These are phyloP conservation scores for Matsumurasca onukii DNA, from an alignment of 1,140 invertebrate species.

Conservation along the genomic window DNA sequence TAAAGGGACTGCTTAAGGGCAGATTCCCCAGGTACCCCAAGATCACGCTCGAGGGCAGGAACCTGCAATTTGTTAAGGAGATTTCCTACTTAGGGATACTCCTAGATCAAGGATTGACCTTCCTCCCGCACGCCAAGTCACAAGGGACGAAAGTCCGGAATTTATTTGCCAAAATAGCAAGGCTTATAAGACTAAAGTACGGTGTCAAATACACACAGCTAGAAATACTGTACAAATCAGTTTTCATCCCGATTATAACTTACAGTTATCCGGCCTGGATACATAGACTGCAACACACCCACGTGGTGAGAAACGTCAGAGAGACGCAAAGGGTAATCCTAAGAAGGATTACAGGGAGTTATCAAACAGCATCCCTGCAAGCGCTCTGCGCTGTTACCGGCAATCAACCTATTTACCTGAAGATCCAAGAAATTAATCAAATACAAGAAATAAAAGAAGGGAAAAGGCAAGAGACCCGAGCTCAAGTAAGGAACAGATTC, in stretches of 20 bases:
- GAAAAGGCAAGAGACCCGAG: not conserved
- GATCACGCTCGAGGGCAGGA: not conserved
- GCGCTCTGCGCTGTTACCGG: not conserved
- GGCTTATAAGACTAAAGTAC: not conserved
- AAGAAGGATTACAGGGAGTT: not conserved
- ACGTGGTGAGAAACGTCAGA: not conserved
- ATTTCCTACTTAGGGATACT: not conserved
- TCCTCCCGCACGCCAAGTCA: not conserved
- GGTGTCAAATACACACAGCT: not conserved
- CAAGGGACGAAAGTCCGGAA: not conserved
- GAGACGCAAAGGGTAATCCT: not conserved
- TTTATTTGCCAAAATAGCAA: not conserved
- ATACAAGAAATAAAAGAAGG: not conserved
- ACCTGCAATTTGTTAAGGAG: not conserved
- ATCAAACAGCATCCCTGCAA: not conserved
- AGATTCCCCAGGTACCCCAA: not conserved
- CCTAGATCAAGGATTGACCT: not conserved
- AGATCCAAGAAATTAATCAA: not conserved
- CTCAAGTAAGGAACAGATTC: not conserved
- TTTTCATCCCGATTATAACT: not conserved
- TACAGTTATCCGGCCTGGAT: constrained; percentile 5
- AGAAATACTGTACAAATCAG: not conserved
- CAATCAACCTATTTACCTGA: not conserved
- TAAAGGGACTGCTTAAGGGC: too few species aligned
- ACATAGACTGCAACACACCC: not conserved